Evolutionary conservation across 2,888 invertebrate species (phyloP), one percentile per base, ranked within the genome.

Genomic region (Argyra leucocephala): DNA sequence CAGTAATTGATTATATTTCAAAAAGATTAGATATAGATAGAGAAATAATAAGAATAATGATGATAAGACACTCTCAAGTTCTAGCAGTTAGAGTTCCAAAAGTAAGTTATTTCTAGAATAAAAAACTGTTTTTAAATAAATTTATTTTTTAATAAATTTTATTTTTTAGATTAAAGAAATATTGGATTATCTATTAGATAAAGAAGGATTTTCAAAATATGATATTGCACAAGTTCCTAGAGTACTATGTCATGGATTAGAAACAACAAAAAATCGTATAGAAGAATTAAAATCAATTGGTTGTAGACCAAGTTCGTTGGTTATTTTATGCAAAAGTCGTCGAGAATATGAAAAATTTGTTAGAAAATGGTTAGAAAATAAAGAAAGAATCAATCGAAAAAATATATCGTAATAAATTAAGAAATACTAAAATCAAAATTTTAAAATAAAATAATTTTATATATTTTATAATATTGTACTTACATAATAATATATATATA

Each of bases 161-260:
- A 48, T n/a, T 0, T 74, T 78, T 61, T 73, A 85, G 85, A 81
- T 84, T 6, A 85, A 85, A 75, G 79, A 82, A 67, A 83, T 85
- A 67, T 71, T 86, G 57, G 86, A 86, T 72, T 85, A 82, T 72
- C 74, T 86, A 22, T 74, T 83, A 9, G 73, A 78, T 63, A 84
- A 84, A 71, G 78, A 72, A 18, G 82, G 84, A 1, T 85, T 83
- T 73, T 71, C 76, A 6, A 79, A 80, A 6, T 77, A 81, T 69
- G 84, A 86, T 65, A 82, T 86, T 66, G 82, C 82, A 21, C 78
- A 75, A 62, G 83, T 81, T 64, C 83, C 84, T 0, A 79, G 85
- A 65, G 80, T 86, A 66, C 72, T 86, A 63, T 81, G 82, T 63
- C 82, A 84, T 67, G 83, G 85, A 24, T 78, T 84, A 60, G 81